Percentiles rank a stretch among this genome's conserved stretches.
Conservation (phyloP, 2,888 invertebrate genomes). For the Philopedon plagiatum region DNA sequence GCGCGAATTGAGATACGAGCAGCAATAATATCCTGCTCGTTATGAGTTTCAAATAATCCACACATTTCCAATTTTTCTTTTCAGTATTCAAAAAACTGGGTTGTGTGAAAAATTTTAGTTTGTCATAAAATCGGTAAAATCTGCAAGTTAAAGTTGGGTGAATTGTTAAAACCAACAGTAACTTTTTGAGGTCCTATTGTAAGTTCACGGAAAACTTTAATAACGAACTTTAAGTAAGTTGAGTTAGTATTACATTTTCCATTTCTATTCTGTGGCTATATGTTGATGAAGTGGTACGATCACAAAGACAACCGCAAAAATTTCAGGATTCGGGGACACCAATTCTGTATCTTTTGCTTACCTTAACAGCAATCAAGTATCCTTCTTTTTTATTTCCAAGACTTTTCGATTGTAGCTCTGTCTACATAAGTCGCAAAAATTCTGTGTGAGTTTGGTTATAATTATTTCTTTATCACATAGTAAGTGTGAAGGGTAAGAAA, state of each 20-base stretch:
- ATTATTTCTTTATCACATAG: no score
- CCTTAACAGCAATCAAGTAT: no score
- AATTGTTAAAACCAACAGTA: conserved; percentile 70
- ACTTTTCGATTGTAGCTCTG: no score
- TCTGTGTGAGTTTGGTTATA: no score
- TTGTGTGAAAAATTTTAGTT: not conserved
- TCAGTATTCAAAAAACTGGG: not conserved
- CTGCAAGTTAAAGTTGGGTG: conserved; percentile 64
- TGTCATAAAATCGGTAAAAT: conserved; percentile 55
- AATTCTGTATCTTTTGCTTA: no score
- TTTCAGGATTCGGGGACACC: not conserved
- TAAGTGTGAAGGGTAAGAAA: no score
- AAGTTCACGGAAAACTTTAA: conserved; percentile 62
- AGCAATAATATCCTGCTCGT: conserved; percentile 23
- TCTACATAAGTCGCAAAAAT: no score
- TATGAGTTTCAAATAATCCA: conserved; percentile 12
- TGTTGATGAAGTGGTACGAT: not conserved
- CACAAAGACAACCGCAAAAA: not conserved
- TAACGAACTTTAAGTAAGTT: conserved; percentile 54
- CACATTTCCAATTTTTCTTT: not conserved
- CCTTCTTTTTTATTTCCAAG: no score
- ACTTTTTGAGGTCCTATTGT: conserved; percentile 69
- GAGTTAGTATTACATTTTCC: not conserved
- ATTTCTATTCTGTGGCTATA: not conserved
- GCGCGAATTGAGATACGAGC: conserved; percentile 59